Conservation (phyloP, 1,140 invertebrate genomes). For the Phymorhynchus buccinoides region DNA sequence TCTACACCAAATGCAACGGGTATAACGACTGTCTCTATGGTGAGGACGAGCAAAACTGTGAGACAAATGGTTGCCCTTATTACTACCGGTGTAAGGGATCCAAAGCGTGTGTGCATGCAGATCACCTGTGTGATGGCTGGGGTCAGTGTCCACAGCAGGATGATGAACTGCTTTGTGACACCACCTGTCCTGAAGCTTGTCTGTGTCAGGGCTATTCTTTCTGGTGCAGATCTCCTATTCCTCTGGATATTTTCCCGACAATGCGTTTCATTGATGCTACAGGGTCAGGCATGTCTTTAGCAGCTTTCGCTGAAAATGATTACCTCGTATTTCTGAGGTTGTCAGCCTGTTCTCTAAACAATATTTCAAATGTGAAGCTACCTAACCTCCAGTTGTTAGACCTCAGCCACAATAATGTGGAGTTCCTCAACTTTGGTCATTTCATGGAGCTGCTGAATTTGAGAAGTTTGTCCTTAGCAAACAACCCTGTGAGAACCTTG, state of each 20-base stretch:
- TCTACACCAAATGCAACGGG: background rate
- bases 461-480: background rate
- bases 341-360: background rate
- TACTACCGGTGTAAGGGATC: constrained; percentile 19
- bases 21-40: background rate
- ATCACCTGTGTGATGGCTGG: constrained; percentile 36
- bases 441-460: background rate
- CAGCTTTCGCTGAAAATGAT: background rate
- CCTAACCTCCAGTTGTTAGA: background rate
- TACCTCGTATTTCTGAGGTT: background rate
- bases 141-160: constrained; percentile 26
- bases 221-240: background rate
- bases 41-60: background rate
- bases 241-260: background rate
- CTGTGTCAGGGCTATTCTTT: background rate
- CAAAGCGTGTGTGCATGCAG: background rate
- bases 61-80: background rate
- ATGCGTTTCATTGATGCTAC: background rate
- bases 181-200: background rate
- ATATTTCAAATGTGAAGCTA: background rate
- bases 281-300: background rate
- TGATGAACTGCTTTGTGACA: constrained; percentile 12
- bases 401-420: background rate
- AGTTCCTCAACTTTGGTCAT: background rate
- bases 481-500: background rate